Evolutionary conservation across 1,140 invertebrate genomes (phyloP).

Genomic region (Popillia japonica): DNA sequence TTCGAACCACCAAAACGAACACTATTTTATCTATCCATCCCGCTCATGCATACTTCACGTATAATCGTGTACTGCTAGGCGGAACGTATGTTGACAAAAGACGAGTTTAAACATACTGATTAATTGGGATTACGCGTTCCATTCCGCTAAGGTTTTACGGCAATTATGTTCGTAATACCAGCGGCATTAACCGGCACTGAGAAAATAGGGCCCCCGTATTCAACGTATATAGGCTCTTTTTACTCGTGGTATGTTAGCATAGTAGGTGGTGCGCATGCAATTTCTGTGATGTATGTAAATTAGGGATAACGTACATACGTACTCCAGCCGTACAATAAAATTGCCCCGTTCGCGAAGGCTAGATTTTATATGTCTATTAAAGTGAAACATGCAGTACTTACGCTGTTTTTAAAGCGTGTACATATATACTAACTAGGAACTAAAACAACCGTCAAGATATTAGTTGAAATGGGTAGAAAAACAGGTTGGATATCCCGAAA

Average conservation of each 20-base stretch:
- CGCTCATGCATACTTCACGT: neutral
- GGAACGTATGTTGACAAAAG: constrained; percentile 26
- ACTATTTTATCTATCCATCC: neutral
- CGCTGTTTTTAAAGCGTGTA: neutral
- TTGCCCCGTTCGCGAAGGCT: constrained; percentile 9
- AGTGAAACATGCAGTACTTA: neutral
- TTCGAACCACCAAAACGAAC: no score
- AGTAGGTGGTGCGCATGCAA: neutral
- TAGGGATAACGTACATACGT: neutral
- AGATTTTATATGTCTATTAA: constrained; percentile 21
- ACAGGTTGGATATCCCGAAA: no score
- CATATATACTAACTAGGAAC: no score
- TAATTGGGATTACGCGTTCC: constrained; percentile 24
- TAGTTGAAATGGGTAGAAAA: no score
- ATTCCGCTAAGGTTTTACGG: constrained; percentile 23
- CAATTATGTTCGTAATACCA: constrained; percentile 21
- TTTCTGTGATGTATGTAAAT: constrained; percentile 6
- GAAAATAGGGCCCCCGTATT: neutral
- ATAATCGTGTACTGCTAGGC: neutral
- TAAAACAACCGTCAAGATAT: no score
- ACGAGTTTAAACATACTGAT: constrained; percentile 28
- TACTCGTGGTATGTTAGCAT: neutral
- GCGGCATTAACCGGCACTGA: neutral
- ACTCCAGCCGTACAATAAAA: neutral
- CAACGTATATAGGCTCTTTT: neutral